Evolutionary conservation across 2,113 vertebrate genomes (phyloP).

Genomic region (Notothenia coriiceps): DNA sequence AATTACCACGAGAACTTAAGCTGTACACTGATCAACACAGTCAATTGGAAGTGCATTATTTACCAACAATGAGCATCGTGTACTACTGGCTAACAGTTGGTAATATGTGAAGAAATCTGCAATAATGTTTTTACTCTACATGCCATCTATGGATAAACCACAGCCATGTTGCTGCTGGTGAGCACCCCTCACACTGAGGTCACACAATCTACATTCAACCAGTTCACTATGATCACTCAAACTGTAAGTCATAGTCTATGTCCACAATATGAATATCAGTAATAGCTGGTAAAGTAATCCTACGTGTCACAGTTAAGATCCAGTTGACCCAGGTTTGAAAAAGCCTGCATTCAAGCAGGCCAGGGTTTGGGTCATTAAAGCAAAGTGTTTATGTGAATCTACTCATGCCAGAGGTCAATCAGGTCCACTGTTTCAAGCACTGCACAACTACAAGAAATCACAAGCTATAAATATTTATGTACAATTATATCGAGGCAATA

Average conservation of each 20-base stretch:
- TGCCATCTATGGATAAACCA: constrained; percentile 18
- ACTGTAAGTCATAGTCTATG: neutral
- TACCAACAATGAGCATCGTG: constrained; percentile 44
- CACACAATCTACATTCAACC: constrained; percentile 36
- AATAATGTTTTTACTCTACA: constrained; percentile 24
- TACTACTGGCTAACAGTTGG: constrained; percentile 35
- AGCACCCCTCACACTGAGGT: constrained; percentile 26
- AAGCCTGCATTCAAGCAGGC: constrained; percentile 9
- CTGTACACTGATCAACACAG: constrained; percentile 51
- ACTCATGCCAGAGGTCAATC: constrained; percentile 46
- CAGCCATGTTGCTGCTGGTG: constrained; percentile 13
- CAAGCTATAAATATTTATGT: constrained; percentile 78
- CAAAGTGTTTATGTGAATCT: constrained; percentile 33
- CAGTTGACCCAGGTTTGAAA: constrained; percentile 2
- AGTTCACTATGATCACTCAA: constrained; percentile 10
- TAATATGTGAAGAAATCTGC: constrained; percentile 34
- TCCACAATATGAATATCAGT: constrained; percentile 26
- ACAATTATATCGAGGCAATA: constrained; percentile 68
- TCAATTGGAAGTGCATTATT: constrained; percentile 60
- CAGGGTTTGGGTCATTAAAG: constrained; percentile 29
- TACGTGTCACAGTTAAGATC: constrained; percentile 37
- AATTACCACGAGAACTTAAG: constrained; percentile 61
- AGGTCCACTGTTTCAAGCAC: constrained; percentile 55
- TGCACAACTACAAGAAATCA: constrained; percentile 63
- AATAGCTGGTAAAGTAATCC: constrained; percentile 38